Percentiles rank a stretch among this genome's conserved stretches.
These are phyloP conservation scores for Myodes glareolus DNA, from an alignment of 2,113 vertebrate species.

Conservation along the genomic window DNA sequence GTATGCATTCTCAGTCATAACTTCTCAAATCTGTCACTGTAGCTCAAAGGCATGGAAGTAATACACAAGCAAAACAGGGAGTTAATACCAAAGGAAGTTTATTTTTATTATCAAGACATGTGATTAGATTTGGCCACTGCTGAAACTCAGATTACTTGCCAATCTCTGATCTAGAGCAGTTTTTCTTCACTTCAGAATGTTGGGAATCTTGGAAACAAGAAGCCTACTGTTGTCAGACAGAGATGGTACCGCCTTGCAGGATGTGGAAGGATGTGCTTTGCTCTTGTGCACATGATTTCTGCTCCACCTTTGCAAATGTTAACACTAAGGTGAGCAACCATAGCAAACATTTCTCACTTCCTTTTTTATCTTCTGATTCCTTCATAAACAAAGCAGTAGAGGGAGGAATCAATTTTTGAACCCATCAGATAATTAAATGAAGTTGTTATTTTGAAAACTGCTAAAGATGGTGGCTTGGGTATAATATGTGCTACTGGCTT, in stretches of 20 bases:
- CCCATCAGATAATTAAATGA: not conserved
- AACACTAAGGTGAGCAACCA: not conserved
- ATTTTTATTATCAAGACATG: not conserved
- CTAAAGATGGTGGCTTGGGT: not conserved
- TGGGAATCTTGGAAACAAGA: not conserved
- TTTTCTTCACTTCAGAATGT: not conserved
- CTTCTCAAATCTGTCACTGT: not conserved
- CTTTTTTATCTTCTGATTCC: not conserved
- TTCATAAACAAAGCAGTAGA: not conserved
- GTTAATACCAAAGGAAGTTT: not conserved
- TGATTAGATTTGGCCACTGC: not conserved
- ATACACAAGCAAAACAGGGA: not conserved
- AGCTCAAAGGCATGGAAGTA: not conserved
- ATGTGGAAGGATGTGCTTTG: not conserved
- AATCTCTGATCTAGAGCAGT: not conserved
- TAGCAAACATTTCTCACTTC: not conserved
- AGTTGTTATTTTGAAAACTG: slow-evolving; percentile 29
- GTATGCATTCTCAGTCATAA: not conserved
- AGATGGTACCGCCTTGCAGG: accelerated
- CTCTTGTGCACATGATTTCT: not conserved
- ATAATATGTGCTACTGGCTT: not conserved
- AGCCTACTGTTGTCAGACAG: not conserved
- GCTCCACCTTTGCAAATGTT: not conserved
- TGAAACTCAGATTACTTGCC: not conserved
- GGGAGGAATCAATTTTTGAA: not conserved